phyloP scores from a whole-genome alignment of 2,888 invertebrate genomes.

The Cyclophora punctaria region DNA sequence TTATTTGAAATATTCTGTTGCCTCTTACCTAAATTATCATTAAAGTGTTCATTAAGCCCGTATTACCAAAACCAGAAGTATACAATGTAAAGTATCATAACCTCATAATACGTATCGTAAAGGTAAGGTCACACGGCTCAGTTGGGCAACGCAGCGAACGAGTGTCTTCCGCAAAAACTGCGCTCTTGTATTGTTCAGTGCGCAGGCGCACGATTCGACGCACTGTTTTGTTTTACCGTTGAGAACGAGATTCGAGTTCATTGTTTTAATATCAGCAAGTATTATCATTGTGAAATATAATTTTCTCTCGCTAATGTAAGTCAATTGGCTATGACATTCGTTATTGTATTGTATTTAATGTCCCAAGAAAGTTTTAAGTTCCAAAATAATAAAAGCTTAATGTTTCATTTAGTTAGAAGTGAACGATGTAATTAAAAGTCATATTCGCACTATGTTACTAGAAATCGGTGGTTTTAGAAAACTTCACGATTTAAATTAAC shows the following conservation, averaged over 20 bases:
- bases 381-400: too few species aligned
- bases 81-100: neutral
- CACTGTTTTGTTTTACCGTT: constrained; percentile 13
- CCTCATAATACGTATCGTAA: constrained; percentile 18
- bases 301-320: neutral
- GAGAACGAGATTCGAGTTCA: constrained; percentile 1
- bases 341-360: too few species aligned
- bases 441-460: too few species aligned
- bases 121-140: constrained; percentile 45
- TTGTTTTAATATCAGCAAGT: neutral
- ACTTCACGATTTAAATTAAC: too few species aligned
- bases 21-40: too few species aligned
- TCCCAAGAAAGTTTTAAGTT: too few species aligned
- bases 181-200: constrained; percentile 45
- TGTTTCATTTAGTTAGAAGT: too few species aligned
- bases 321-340: neutral
- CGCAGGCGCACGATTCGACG: constrained; percentile 26
- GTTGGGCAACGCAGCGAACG: constrained; percentile 47
- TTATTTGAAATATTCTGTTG: too few species aligned
- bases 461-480: too few species aligned
- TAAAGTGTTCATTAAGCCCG: neutral
- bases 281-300: neutral
- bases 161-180: constrained; percentile 55
- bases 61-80: constrained; percentile 2
- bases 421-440: too few species aligned